Base-by-base conservation (phyloP, 2,113 vertebrate species). In the Lycocorax pyrrhopterus region DNA sequence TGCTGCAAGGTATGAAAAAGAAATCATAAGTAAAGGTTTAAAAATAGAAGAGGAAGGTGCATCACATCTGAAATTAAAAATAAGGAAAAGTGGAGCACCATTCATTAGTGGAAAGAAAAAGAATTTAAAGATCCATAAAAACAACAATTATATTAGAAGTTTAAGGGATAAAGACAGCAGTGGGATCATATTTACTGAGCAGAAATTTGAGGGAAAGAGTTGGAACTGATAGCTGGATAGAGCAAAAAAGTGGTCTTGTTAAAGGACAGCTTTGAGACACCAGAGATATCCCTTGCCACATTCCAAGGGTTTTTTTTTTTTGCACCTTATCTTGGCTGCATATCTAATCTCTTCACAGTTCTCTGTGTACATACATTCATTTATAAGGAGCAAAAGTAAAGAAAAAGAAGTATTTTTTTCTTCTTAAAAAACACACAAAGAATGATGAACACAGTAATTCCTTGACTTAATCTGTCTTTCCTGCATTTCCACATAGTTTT, bases 11-110 rank as follows among this genome's bases (percentile, higher is more conserved):
- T 94, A 95, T 90, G 81, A 90, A 97, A 90, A 90, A 89, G 90
- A 96, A 97, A 97, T 96, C 94, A 77, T 94, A 97, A 94, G 67
- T 94, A 95, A 95, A 97, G 71, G 60, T 93, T 96, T 78, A 97
- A 96, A 97, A 97, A 95, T 93, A 73, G 72, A 96, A 94, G 51
- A 94, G n/a, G 51, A 87, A 89, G 44, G 73, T 41, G 16, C 58
- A 92, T 76, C 79, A 47, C 58, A 93, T 25, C 59, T 91, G 35
- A 94, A 97, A 96, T 67, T 80, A 91, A 96, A 98, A 96, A 92
- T 63, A 94, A 80, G 83, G 85, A 96, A 96, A 94, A 73, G 44
- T 25, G 60, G 53, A 82, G 35, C 46, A n/a, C 21, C 8, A 5
- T 69, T 93, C 46, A 94, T 93, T 87, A 85, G 41, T 15, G 33